Conservation (phyloP, 2,888 invertebrate species). For the Ennomos fuscantarius region DNA sequence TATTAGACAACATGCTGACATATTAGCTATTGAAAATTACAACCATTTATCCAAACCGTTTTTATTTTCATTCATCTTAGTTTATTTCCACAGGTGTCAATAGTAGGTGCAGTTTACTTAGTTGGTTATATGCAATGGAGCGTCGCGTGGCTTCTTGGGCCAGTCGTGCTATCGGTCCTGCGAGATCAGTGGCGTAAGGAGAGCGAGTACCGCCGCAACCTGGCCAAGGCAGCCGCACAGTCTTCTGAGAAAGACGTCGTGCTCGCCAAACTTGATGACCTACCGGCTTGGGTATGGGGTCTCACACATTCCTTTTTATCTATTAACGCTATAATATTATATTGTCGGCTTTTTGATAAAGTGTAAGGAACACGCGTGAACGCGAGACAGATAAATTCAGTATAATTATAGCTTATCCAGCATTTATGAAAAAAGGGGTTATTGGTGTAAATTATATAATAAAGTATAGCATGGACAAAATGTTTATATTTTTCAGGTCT, state of each 20-base stretch:
- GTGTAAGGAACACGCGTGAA: too few species aligned
- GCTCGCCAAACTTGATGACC: conserved; percentile 93
- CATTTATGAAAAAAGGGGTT: too few species aligned
- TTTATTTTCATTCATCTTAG: too few species aligned
- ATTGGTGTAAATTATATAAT: not conserved
- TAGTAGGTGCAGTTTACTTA: conserved; percentile 91
- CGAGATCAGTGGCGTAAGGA: conserved; percentile 92
- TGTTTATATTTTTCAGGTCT: conserved; percentile 87
- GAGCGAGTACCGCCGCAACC: conserved; percentile 88
- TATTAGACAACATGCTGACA: not conserved
- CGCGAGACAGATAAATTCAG: too few species aligned
- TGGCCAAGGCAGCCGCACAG: conserved; percentile 91
- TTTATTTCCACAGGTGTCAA: conserved; percentile 78
- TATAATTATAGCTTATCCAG: too few species aligned
- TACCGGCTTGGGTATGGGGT: conserved; percentile 94
- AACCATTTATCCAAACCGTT: too few species aligned
- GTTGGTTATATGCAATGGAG: conserved; percentile 95
- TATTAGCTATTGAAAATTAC: too few species aligned
- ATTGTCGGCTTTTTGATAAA: too few species aligned
- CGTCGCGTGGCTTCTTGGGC: conserved; percentile 93
- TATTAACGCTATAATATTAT: too few species aligned
- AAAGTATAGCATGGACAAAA: too few species aligned
- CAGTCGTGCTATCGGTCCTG: conserved; percentile 91
- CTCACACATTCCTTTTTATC: too few species aligned
- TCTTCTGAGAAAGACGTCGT: conserved; percentile 95